A percentile compares a stretch with the other conserved stretches of the same genome.
Conservation (phyloP, 2,797 vertebrate species). For the Danio jaintianensis region DNA sequence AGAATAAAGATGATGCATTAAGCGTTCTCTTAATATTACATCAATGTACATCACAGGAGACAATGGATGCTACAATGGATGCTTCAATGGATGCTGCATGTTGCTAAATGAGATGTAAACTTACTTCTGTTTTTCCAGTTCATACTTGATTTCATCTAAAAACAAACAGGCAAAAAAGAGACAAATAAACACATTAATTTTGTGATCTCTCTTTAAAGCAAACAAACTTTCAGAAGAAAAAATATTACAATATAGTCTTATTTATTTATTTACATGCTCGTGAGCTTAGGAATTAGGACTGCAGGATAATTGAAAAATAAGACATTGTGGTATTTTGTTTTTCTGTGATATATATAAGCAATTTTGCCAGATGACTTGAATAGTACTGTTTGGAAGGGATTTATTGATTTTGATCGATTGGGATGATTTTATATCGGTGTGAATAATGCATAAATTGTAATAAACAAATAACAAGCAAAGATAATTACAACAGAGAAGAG, state of each 20-base stretch:
- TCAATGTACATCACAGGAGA: not conserved
- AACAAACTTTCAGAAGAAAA: not conserved
- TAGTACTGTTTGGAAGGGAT: no score
- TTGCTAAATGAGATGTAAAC: slow-evolving; percentile 57
- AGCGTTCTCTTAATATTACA: not conserved
- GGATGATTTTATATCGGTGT: no score
- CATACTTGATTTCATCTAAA: slow-evolving; percentile 96
- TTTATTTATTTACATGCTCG: not conserved
- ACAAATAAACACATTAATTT: slow-evolving; percentile 40
- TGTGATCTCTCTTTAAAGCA: slow-evolving; percentile 9
- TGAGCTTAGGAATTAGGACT: not conserved
- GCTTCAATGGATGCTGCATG: not conserved
- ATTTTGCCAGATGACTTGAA: no score
- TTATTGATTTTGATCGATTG: no score
- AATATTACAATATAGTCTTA: not conserved
- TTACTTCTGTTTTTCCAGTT: slow-evolving; percentile 95
- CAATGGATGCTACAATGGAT: slow-evolving; percentile 1
- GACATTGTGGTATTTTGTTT: no score
- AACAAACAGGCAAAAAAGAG: slow-evolving; percentile 45
- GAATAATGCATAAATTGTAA: no score
- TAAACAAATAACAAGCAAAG: no score
- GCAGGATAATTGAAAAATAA: no score
- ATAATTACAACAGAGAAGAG: no score
- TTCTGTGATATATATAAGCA: no score
- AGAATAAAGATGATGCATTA: slow-evolving; percentile 13